Conservation (phyloP, 2,797 vertebrate species). For the Florisuga fusca region DNA sequence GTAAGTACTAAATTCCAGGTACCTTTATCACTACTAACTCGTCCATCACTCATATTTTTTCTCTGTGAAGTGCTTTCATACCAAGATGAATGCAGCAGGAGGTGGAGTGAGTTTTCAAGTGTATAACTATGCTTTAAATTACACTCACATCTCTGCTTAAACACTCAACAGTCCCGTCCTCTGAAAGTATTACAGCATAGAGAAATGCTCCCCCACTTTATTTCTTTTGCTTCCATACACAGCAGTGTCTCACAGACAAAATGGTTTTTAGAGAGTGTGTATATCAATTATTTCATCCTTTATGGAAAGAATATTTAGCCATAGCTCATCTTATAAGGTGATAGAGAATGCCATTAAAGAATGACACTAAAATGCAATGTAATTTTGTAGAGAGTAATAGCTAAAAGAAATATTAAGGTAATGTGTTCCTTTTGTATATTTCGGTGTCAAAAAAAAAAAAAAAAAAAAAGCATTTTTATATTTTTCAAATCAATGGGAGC, state of each 20-base stretch:
- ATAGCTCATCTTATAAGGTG: background rate
- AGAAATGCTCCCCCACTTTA: background rate
- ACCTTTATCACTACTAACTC: background rate
- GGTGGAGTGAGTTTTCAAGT: background rate
- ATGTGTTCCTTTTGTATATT: background rate
- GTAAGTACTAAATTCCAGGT: background rate
- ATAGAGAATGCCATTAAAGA: background rate
- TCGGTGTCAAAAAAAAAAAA: background rate
- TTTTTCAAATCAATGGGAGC: background rate
- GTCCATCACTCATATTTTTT: background rate
- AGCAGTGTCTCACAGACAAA: background rate
- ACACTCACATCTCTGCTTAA: background rate
- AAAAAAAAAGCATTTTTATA: background rate
- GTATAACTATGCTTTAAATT: background rate
- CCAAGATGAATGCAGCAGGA: background rate
- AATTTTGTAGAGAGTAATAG: background rate
- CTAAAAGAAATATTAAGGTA: background rate
- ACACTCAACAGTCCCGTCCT: background rate
- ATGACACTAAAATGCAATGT: background rate
- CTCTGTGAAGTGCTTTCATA: background rate
- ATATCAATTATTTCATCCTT: constrained; percentile 2
- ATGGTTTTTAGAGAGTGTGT: background rate
- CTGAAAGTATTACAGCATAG: background rate
- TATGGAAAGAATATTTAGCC: background rate
- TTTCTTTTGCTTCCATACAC: background rate